Evolutionary conservation across 2,113 vertebrate genomes (phyloP), one percentile per base, ranked within the genome.

Genomic region (Grallaria varia): DNA sequence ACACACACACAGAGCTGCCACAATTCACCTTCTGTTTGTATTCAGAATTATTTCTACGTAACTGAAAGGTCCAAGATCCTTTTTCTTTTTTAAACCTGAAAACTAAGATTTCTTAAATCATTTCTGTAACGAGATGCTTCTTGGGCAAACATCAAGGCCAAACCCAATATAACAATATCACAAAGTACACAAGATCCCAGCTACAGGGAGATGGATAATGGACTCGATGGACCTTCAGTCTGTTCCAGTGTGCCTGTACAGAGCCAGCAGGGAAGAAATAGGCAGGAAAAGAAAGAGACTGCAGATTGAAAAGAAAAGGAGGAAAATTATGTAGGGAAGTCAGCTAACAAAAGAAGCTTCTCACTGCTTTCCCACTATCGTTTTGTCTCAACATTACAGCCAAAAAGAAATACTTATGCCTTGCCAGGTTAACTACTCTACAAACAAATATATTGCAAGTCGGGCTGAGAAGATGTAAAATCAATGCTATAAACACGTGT

Each of bases 401-500:
- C 8, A 3, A 87, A 83, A 90, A 78, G 4, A 93, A 92, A 83
- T 64, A 86, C 14, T 87, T 67, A 62, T 0, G 14, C 44, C 40
- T 87, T 89, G 60, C 56, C 56, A 87, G 52, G 40, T 94, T 94
- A 90, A 82, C 64, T 79, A 66, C 52, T 81, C 60, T 86, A 52
- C 22, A 78, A 95, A 93, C 60, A 87, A 93, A 94, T 80, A 90
- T 40, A 94, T 84, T 64, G 79, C 79, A 89, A 17, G 40, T 44
- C 79, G 56, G 37, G 60, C 69, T 58, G 49, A 62, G 84, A 12
- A 89, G 58, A 92, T 84, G 64, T 78, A 92, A 95, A 94, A 96
- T 96, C 93, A 92, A 93, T 95, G 76, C 66, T 53, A 75, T 64
- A 79, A 93, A 90, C 56, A 47, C 23, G 49, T 93, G 80, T 90